These are phyloP conservation scores for Ophthalmolycus amberensis DNA, from an alignment of 2,113 vertebrate genomes.

Conservation along the genomic window DNA sequence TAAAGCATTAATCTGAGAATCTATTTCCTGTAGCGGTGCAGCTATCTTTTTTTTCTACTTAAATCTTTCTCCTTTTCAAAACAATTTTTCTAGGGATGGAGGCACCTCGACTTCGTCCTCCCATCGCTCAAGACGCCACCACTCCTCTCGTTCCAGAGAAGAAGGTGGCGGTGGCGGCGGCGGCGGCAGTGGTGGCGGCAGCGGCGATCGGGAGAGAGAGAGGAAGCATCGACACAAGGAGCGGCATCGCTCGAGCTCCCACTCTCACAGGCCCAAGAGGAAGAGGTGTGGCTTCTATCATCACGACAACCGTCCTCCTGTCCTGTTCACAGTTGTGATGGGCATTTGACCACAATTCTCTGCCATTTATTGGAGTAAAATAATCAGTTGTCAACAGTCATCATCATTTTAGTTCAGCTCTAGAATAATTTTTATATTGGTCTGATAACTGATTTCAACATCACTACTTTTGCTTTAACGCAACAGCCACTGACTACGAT, in stretches of 20 bases:
- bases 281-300: slow-evolving; percentile 77
- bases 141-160: slow-evolving; percentile 80
- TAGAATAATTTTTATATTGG: not conserved
- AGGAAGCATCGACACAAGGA: slow-evolving; percentile 85
- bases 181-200: no score
- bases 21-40: not conserved
- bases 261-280: slow-evolving; percentile 83
- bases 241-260: slow-evolving; percentile 82
- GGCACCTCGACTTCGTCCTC: slow-evolving; percentile 82
- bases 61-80: not conserved
- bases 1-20: not conserved
- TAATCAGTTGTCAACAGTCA: not conserved
- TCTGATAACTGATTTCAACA: not conserved
- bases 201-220: slow-evolving; percentile 73
- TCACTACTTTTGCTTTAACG: not conserved
- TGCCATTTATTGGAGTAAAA: not conserved
- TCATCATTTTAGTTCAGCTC: not conserved
- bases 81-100: slow-evolving; percentile 72
- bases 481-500: not conserved
- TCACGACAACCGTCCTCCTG: not conserved
- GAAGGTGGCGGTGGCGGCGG: slow-evolving; percentile 50
- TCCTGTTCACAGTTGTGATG: not conserved
- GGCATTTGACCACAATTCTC: not conserved
- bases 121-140: slow-evolving; percentile 82
- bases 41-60: not conserved